Percentiles rank a stretch among this genome's conserved stretches.
phyloP scores from a whole-genome alignment of 2,888 invertebrate genomes.

The Cephus pygmeus region DNA sequence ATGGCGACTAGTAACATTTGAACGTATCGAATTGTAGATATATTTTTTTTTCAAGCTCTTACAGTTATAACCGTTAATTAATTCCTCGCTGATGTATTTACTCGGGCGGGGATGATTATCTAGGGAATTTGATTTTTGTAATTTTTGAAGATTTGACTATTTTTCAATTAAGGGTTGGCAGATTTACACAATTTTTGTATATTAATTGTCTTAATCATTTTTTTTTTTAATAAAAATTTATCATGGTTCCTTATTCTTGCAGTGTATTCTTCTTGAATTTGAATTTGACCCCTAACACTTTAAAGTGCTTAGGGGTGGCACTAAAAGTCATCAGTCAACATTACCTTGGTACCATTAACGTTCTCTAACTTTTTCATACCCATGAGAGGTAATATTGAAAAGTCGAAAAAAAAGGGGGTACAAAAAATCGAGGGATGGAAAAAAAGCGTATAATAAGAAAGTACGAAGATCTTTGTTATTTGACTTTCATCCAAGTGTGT shows the following conservation, averaged over 20 bases:
- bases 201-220: no score
- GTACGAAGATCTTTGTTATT: not conserved
- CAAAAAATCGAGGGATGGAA: not conserved
- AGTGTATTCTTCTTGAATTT: not conserved
- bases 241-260: no score
- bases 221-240: no score
- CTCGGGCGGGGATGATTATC: no score
- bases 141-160: no score
- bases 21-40: not conserved
- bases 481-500: not conserved
- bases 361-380: not conserved
- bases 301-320: not conserved
- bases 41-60: not conserved
- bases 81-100: not conserved
- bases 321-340: not conserved
- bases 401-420: not conserved
- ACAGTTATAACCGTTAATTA: not conserved
- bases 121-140: no score
- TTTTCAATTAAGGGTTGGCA: no score
- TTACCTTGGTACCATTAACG: not conserved
- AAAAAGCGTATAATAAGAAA: not conserved
- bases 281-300: not conserved
- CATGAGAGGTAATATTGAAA: not conserved
- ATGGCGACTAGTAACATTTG: not conserved
- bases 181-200: no score